A percentile compares a stretch with the other conserved stretches of the same genome.
Evolutionary conservation across 2,797 vertebrate genomes (phyloP).

Genomic region (Neoniphon sammara): DNA sequence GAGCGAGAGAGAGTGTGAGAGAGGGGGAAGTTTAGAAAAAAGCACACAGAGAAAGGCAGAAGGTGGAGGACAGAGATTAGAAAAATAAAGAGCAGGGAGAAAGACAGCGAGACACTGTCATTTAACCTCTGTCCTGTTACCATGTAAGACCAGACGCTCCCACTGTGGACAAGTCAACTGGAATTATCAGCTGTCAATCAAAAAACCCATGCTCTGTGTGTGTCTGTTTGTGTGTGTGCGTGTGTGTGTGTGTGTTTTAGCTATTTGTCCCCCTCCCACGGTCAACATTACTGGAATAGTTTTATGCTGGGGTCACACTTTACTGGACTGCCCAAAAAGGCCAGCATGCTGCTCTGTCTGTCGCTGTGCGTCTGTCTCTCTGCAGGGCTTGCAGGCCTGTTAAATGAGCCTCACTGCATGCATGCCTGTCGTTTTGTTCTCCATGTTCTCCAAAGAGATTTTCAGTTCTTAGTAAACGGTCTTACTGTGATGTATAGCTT

Average conservation of each 20-base stretch:
- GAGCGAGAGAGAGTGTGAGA: background rate
- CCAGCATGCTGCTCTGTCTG: constrained; percentile 42
- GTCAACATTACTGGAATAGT: constrained; percentile 76
- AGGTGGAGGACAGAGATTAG: too few species aligned
- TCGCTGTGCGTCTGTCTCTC: constrained; percentile 21
- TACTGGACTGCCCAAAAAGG: constrained; percentile 72
- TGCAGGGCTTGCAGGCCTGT: background rate
- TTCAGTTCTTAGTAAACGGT: background rate
- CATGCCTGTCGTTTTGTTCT: constrained; percentile 12
- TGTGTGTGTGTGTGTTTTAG: constrained; percentile 39
- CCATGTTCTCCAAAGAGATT: background rate
- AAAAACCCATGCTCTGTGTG: constrained; percentile 23
- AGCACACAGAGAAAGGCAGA: background rate
- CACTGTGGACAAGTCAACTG: constrained; percentile 37
- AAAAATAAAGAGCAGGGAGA: background rate
- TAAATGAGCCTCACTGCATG: constrained; percentile 28
- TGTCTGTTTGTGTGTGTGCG: constrained; percentile 12
- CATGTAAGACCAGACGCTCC: constrained; percentile 37
- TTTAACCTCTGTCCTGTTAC: constrained; percentile 61
- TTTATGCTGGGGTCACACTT: constrained; percentile 70
- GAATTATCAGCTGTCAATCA: constrained; percentile 60
- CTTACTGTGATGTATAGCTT: too few species aligned
- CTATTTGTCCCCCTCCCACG: constrained; percentile 58
- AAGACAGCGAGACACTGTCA: constrained; percentile 29
- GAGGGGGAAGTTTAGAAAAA: constrained; percentile 4